Conservation (phyloP, 2,797 vertebrate species). For the Neosalanx taihuensis region DNA sequence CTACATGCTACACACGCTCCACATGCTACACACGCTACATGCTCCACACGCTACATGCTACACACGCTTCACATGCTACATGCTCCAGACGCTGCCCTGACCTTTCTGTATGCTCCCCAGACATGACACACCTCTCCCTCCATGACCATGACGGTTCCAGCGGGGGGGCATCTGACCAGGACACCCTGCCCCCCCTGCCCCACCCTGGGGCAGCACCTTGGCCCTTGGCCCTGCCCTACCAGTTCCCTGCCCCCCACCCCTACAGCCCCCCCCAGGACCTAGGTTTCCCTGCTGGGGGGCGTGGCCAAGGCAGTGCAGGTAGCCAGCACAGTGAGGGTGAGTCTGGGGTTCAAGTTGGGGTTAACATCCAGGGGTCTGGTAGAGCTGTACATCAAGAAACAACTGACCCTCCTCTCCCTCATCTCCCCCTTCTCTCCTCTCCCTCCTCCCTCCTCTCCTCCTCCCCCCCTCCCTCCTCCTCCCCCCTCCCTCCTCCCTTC, state of each 20-base stretch:
- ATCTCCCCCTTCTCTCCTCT: no score
- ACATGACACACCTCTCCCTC: constrained; percentile 94
- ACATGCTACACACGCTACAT: no score
- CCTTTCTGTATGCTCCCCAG: constrained; percentile 61
- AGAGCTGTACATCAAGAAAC: no score
- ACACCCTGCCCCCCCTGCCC: constrained; percentile 92
- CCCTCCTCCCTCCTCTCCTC: no score
- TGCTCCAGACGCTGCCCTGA: no score
- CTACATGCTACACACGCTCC: no score
- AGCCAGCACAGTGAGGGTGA: constrained; percentile 97
- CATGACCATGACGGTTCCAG: constrained; percentile 97
- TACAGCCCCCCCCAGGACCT: constrained; percentile 86
- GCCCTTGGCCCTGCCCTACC: constrained; percentile 94
- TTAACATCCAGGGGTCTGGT: no score
- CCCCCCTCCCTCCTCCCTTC: no score
- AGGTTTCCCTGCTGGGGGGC: constrained; percentile 77
- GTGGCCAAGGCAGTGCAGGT: constrained; percentile 85
- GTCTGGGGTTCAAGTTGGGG: constrained; percentile 36
- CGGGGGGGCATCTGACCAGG: constrained; percentile 95
- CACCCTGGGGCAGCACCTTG: constrained; percentile 92
- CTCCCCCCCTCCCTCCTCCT: no score
- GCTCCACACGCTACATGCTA: no score
- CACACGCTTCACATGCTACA: no score
- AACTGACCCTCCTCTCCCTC: no score
- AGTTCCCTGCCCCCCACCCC: constrained; percentile 90